These are phyloP conservation scores for Hymenochirus boettgeri DNA, from an alignment of 2,113 vertebrate species.

Conservation along the genomic window DNA sequence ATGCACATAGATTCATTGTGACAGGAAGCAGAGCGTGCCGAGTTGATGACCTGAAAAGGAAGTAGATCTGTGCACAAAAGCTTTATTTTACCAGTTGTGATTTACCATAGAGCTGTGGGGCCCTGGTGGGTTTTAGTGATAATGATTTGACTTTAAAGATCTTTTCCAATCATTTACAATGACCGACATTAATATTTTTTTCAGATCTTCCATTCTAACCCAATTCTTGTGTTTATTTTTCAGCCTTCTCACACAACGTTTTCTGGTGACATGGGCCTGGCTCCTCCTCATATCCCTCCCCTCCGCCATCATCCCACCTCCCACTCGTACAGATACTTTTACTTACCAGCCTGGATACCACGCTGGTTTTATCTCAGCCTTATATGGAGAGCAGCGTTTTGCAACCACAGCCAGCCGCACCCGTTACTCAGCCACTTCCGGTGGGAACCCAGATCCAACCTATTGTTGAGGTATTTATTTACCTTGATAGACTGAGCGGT, in stretches of 20 bases:
- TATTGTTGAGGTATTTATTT: slow-evolving; percentile 1
- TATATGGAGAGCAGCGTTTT: slow-evolving; percentile 62
- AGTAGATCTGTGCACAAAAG: too few relatives aligned
- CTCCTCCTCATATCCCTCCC: slow-evolving; percentile 60
- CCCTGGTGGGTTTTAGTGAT: too few relatives aligned
- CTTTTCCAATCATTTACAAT: too few relatives aligned
- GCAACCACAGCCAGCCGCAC: slow-evolving; percentile 23
- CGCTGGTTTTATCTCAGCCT: slow-evolving; percentile 57
- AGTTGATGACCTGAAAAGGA: too few relatives aligned
- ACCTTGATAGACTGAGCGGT: too few relatives aligned
- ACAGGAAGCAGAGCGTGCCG: too few relatives aligned
- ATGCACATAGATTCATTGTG: too few relatives aligned
- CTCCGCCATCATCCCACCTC: slow-evolving; percentile 66
- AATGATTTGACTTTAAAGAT: too few relatives aligned
- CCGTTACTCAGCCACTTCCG: neutral
- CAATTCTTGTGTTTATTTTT: slow-evolving; percentile 65
- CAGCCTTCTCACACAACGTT: slow-evolving; percentile 60
- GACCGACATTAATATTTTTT: too few relatives aligned
- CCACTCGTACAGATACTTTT: slow-evolving; percentile 59
- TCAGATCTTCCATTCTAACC: too few relatives aligned
- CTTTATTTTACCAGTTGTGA: too few relatives aligned
- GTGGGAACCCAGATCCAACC: neutral
- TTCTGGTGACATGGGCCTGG: slow-evolving; percentile 58
- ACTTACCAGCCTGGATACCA: slow-evolving; percentile 62
- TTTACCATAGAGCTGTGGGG: too few relatives aligned